These are phyloP conservation scores for Drosophila mettleri DNA, from an alignment of 2,888 invertebrate species.

Conservation along the genomic window DNA sequence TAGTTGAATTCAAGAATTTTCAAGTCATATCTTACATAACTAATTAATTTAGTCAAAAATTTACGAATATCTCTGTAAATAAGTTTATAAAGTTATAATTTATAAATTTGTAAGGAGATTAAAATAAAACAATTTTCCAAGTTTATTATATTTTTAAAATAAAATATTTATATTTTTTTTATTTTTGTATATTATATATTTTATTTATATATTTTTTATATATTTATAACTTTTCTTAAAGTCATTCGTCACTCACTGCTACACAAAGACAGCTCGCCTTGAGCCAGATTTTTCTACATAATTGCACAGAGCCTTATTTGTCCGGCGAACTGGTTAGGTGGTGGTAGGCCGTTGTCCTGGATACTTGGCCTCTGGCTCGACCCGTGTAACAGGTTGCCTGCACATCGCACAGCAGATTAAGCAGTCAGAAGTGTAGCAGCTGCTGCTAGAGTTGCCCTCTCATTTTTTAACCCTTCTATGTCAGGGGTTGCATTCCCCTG, in stretches of 20 bases:
- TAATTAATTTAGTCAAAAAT: too few relatives aligned
- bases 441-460: conserved; percentile 46
- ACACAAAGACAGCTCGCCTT: background rate
- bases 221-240: too few relatives aligned
- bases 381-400: conserved; percentile 69
- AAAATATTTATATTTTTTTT: too few relatives aligned
- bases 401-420: conserved; percentile 73
- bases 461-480: conserved; percentile 60
- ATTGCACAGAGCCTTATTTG: conserved; percentile 64
- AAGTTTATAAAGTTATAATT: too few relatives aligned
- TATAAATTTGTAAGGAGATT: too few relatives aligned
- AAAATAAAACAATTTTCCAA: too few relatives aligned
- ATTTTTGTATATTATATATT: too few relatives aligned
- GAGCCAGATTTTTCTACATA: conserved; percentile 57
- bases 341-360: conserved; percentile 22
- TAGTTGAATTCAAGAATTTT: too few relatives aligned
- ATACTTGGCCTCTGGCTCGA: conserved; percentile 14
- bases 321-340: conserved; percentile 39
- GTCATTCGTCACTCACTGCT: conserved; percentile 4
- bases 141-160: too few relatives aligned
- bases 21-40: too few relatives aligned
- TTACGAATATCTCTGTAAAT: too few relatives aligned
- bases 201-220: conserved; percentile 2
- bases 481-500: conserved; percentile 6
- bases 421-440: conserved; percentile 62